A percentile compares a stretch with the other conserved stretches of the same genome.
Evolutionary conservation across 2,113 vertebrate genomes (phyloP).

Genomic region (Hemibagrus wyckioides): DNA sequence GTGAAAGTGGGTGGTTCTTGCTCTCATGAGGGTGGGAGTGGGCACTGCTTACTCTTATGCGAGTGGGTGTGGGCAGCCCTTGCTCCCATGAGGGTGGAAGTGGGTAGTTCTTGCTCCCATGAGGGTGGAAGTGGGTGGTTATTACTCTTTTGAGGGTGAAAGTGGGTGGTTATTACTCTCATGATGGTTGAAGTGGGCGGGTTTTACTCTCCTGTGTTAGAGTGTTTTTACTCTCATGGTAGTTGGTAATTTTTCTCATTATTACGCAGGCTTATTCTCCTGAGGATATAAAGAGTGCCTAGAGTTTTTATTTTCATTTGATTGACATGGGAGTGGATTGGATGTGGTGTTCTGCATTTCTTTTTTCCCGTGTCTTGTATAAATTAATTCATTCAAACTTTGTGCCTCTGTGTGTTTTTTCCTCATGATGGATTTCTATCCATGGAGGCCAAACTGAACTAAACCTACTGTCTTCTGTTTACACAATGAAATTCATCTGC

Average conservation of each 20-base stretch:
- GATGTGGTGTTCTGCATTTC: not conserved
- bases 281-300: not conserved
- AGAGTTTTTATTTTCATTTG: not conserved
- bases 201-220: too few relatives aligned
- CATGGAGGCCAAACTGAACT: conserved; percentile 7
- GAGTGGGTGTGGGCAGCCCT: not conserved
- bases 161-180: not conserved
- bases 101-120: too few relatives aligned
- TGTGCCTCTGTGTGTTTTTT: not conserved
- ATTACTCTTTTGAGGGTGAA: too few relatives aligned
- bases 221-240: too few relatives aligned
- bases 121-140: too few relatives aligned
- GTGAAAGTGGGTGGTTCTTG: not conserved
- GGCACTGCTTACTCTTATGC: too few relatives aligned
- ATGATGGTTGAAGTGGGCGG: not conserved
- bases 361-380: not conserved
- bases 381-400: not conserved
- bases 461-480: not conserved
- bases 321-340: not conserved
- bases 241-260: too few relatives aligned
- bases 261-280: too few relatives aligned
- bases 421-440: not conserved
- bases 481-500: conserved; percentile 10
- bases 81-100: not conserved
- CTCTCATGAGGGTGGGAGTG: not conserved